A percentile compares a stretch with the other conserved stretches of the same genome.
phyloP scores from a whole-genome alignment of 2,113 vertebrate genomes.

The Tenrec ecaudatus region DNA sequence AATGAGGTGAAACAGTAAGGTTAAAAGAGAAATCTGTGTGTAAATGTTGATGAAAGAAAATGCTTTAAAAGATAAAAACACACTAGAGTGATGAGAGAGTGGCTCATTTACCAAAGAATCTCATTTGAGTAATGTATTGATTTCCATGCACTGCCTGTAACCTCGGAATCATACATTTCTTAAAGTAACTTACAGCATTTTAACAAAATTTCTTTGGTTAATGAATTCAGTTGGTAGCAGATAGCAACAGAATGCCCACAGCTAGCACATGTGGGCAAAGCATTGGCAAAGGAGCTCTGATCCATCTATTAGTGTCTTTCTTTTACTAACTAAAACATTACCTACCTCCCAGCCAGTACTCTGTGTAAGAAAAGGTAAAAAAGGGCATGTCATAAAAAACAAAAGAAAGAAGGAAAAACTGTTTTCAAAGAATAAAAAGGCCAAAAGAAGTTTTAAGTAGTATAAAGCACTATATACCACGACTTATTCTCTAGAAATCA shows the following conservation, averaged over 20 bases:
- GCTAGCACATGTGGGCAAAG: slow-evolving; percentile 96
- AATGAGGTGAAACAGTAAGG: slow-evolving; percentile 87
- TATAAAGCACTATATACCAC: slow-evolving; percentile 66
- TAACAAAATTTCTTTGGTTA: slow-evolving; percentile 92
- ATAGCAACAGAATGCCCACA: slow-evolving; percentile 93
- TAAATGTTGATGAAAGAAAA: slow-evolving; percentile 88
- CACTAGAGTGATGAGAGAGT: slow-evolving; percentile 88
- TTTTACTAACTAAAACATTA: slow-evolving; percentile 92
- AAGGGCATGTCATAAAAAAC: slow-evolving; percentile 88
- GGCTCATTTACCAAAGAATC: slow-evolving; percentile 94
- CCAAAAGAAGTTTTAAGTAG: slow-evolving; percentile 82
- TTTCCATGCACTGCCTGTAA: slow-evolving; percentile 96
- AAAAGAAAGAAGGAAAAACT: slow-evolving; percentile 55
- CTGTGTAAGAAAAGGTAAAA: slow-evolving; percentile 97
- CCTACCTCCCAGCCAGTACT: slow-evolving; percentile 99
- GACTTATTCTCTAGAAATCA: slow-evolving; percentile 52
- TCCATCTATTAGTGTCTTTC: slow-evolving; percentile 90
- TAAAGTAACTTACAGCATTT: slow-evolving; percentile 84
- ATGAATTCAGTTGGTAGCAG: slow-evolving; percentile 94
- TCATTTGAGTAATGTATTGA: slow-evolving; percentile 93
- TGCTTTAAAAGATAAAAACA: slow-evolving; percentile 85
- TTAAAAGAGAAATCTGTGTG: slow-evolving; percentile 87
- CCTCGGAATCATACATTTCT: slow-evolving; percentile 84
- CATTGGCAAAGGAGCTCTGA: slow-evolving; percentile 89
- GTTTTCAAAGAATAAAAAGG: slow-evolving; percentile 83